These are phyloP conservation scores for Lasiurus cinereus DNA, from an alignment of 2,113 vertebrate species.

Conservation along the genomic window DNA sequence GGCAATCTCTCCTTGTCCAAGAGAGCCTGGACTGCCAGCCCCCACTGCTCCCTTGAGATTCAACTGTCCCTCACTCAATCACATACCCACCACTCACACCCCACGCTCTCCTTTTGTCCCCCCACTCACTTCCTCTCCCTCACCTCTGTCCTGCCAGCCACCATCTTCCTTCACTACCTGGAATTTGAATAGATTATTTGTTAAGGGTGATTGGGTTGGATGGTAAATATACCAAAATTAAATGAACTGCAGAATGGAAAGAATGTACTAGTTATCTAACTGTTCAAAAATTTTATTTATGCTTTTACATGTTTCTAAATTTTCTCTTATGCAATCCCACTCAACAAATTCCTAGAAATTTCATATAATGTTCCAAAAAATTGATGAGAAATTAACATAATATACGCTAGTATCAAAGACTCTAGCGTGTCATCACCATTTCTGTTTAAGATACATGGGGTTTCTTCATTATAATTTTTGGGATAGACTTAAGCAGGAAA, in stretches of 20 bases:
- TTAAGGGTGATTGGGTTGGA: not conserved
- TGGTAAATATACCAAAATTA: conserved; percentile 16
- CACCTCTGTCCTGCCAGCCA: too few species aligned
- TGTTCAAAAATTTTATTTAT: not conserved
- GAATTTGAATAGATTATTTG: not conserved
- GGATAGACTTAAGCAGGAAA: not conserved
- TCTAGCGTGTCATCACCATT: not conserved
- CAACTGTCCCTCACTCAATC: too few species aligned
- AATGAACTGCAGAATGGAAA: not conserved
- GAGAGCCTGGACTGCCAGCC: too few species aligned
- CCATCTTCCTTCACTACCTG: not conserved
- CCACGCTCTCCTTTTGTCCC: too few species aligned
- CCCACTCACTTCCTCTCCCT: too few species aligned
- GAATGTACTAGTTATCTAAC: not conserved
- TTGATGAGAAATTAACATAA: conserved; percentile 48
- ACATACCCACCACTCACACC: too few species aligned
- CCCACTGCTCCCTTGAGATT: too few species aligned
- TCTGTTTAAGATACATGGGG: not conserved
- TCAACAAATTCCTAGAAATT: conserved; percentile 26
- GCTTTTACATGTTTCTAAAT: not conserved
- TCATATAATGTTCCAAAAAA: not conserved
- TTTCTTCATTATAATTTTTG: conserved; percentile 38
- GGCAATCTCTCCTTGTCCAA: too few species aligned
- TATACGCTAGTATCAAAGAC: not conserved
- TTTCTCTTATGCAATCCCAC: not conserved